These are phyloP conservation scores for Limnephilus auricula DNA, from an alignment of 2,888 invertebrate genomes.

Conservation along the genomic window DNA sequence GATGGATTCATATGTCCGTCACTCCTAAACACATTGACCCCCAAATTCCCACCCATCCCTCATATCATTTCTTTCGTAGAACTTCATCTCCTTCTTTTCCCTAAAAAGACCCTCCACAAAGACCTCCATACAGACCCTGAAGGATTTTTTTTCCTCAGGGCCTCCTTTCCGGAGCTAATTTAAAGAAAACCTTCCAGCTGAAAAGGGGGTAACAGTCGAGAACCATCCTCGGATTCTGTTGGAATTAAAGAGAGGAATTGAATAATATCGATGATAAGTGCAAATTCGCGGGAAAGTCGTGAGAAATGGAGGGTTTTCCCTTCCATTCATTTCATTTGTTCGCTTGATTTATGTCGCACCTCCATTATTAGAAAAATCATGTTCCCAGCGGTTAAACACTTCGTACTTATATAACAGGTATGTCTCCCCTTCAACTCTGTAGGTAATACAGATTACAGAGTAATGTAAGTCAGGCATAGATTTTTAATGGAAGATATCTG, in stretches of 20 bases:
- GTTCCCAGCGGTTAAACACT: constrained; percentile 41
- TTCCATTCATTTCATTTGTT: constrained; percentile 45
- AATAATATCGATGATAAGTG: constrained; percentile 41
- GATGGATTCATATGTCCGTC: too few relatives aligned
- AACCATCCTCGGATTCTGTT: constrained; percentile 12
- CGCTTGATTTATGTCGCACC: constrained; percentile 55
- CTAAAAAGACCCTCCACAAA: too few relatives aligned
- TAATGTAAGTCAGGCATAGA: background rate
- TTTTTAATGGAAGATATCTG: background rate
- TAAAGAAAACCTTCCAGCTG: too few relatives aligned
- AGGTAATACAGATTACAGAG: too few relatives aligned
- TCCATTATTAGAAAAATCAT: constrained; percentile 60
- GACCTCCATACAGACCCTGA: too few relatives aligned
- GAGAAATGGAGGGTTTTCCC: constrained; percentile 33
- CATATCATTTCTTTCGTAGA: too few relatives aligned
- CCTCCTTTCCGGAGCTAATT: too few relatives aligned
- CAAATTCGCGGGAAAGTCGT: constrained; percentile 17
- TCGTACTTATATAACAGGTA: background rate
- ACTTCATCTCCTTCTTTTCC: too few relatives aligned
- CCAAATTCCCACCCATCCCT: too few relatives aligned
- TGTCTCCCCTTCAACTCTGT: background rate
- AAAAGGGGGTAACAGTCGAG: background rate
- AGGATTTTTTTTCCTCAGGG: too few relatives aligned
- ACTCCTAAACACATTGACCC: too few relatives aligned
- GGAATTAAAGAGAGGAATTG: constrained; percentile 41